These are phyloP conservation scores for Hydrocynus forskahlii DNA, from an alignment of 2,797 vertebrate genomes.

Conservation along the genomic window DNA sequence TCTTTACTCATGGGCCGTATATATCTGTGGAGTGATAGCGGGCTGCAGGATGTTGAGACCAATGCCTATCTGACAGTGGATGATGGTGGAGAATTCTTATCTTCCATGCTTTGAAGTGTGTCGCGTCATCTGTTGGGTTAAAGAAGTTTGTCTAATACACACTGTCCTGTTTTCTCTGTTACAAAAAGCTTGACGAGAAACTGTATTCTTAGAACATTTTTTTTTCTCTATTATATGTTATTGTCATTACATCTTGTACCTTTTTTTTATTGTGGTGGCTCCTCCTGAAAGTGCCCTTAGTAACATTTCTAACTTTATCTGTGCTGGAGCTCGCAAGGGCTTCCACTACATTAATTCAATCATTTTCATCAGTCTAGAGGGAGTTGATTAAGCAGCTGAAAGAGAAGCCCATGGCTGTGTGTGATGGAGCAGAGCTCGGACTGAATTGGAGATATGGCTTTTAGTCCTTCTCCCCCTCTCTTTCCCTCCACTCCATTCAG, in stretches of 20 bases:
- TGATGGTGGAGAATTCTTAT: slow-evolving; percentile 74
- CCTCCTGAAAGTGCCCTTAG: slow-evolving; percentile 58
- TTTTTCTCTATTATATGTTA: not conserved
- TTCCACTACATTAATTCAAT: slow-evolving; percentile 75
- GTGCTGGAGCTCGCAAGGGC: slow-evolving; percentile 59
- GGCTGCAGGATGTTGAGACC: slow-evolving; percentile 67
- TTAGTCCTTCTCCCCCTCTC: slow-evolving; percentile 18
- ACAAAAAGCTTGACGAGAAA: not conserved
- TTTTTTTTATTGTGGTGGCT: slow-evolving; percentile 29
- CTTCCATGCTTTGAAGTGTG: slow-evolving; percentile 72
- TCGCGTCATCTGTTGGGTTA: slow-evolving; percentile 16
- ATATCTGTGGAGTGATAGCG: slow-evolving; percentile 5
- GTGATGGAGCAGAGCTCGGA: slow-evolving; percentile 60
- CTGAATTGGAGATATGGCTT: slow-evolving; percentile 63
- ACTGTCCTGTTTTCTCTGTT: not conserved
- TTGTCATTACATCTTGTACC: slow-evolving; percentile 28
- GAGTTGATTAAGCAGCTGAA: slow-evolving; percentile 74
- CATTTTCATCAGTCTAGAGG: slow-evolving; percentile 79
- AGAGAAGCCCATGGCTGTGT: slow-evolving; percentile 74
- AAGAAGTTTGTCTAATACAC: not conserved
- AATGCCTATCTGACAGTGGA: slow-evolving; percentile 62
- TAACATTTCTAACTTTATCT: slow-evolving; percentile 71
- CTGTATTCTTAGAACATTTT: slow-evolving; percentile 2
- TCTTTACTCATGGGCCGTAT: slow-evolving; percentile 54
- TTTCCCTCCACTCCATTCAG: slow-evolving; percentile 20